Evolutionary conservation across 2,888 invertebrate species (phyloP), one percentile per base, ranked within the genome.

Genomic region (Heliconius hortense): DNA sequence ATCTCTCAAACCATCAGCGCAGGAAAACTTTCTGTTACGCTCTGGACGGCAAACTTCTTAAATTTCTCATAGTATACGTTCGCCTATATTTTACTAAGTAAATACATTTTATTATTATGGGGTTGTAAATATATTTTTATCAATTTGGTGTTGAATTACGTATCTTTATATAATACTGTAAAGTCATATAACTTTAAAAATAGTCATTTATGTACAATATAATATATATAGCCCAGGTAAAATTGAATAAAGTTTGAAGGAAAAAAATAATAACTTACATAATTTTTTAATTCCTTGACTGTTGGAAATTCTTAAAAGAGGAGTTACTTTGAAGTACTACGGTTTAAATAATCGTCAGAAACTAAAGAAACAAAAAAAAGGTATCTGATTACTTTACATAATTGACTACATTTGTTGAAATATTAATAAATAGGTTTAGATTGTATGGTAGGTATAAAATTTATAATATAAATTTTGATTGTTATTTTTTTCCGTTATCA

Each of bases 11-110:
- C 84, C 82, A 84, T 84, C 82, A 74, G 35, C 84, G 85, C 86
- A 84, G 87, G 86, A 86, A 86, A 86, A 86, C 84, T 84, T 86
- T 87, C 90, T 88, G 91, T 91, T 91, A 88, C 84, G 83, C 88
- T 91, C 91, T 91, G 90, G 84, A 71, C 35, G 71, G 71, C 71
- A 71, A 71, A 71, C 56, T 56, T 39, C 4, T 31, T 10, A 71
- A 60, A 39, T 43, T 66, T 66, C 43, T 43, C 24, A 64, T 4
- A 39, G 39, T 64, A 66, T 24, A 64, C 1, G 24, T 24, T 66
- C 39, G 39, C 5, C 15, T 66, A 43, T 24, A 66, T 24, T 66
- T 39, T 39, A 64, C 24, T 39, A 39, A 24, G 24, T 24, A 24
- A 35, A 64, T 64, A 24, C 43, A 7, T 66, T 64, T 64, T 15